A percentile compares a stretch with the other conserved stretches of the same genome.
Evolutionary conservation across 2,888 invertebrate species (phyloP).

Genomic region (Pandemis corylana): DNA sequence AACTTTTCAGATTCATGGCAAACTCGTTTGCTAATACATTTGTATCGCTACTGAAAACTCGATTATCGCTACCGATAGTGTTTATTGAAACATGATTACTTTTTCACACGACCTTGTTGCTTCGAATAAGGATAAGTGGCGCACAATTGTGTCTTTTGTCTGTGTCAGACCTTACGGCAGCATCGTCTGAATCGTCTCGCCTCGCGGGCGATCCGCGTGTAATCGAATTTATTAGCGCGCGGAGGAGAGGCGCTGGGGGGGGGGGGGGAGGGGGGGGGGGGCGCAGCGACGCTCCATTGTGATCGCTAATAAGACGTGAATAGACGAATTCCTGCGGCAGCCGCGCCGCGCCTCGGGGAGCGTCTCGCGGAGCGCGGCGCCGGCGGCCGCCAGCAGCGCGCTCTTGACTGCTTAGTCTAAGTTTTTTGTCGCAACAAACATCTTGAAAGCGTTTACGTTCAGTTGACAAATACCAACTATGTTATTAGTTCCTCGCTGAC

Average conservation of each 20-base stretch:
- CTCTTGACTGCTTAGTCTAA: too few relatives aligned
- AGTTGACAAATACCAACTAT: too few relatives aligned
- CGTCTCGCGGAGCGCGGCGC: not conserved
- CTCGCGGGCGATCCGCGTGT: slow-evolving; percentile 44
- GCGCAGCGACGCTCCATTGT: slow-evolving; percentile 48
- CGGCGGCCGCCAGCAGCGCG: not conserved
- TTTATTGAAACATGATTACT: too few relatives aligned
- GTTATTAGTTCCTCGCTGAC: too few relatives aligned
- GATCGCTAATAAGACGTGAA: slow-evolving; percentile 45
- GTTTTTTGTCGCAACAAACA: too few relatives aligned
- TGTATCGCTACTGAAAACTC: too few relatives aligned
- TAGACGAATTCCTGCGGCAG: slow-evolving; percentile 46
- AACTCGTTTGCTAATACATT: too few relatives aligned
- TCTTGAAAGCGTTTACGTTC: too few relatives aligned
- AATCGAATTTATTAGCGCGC: slow-evolving; percentile 61
- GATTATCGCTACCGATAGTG: too few relatives aligned
- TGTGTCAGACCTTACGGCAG: slow-evolving; percentile 1
- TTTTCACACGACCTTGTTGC: too few relatives aligned
- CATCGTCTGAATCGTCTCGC: slow-evolving; percentile 3
- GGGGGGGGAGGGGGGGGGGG: not conserved
- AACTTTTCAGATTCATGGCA: not conserved
- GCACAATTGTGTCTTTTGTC: not conserved
- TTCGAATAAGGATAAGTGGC: not conserved
- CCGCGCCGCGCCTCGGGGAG: not conserved
- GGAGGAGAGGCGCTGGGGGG: slow-evolving; percentile 23